These are phyloP conservation scores for Bellardia pandia DNA, from an alignment of 2,888 invertebrate species.

Conservation along the genomic window DNA sequence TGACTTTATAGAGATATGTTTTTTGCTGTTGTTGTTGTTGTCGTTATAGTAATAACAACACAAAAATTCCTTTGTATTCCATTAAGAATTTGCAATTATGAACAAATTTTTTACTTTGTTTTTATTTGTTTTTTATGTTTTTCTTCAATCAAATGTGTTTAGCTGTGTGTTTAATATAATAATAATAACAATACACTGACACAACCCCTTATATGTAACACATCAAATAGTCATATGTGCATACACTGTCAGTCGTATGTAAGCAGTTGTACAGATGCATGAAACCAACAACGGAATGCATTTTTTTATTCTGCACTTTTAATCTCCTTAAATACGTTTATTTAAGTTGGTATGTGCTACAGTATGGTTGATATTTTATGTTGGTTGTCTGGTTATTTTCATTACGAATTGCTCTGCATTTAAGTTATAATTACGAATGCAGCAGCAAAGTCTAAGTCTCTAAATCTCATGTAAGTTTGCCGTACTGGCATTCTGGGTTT, in stretches of 20 bases:
- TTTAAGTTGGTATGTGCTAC: not conserved
- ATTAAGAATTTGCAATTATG: conserved; percentile 58
- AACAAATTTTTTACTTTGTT: conserved; percentile 9
- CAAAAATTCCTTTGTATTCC: conserved; percentile 59
- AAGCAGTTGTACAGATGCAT: not conserved
- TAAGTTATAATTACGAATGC: no score
- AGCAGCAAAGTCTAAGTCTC: no score
- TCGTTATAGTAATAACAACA: not conserved
- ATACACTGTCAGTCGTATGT: conserved; percentile 16
- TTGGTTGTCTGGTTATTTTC: not conserved
- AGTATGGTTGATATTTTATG: not conserved
- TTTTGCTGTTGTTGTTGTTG: conserved; percentile 1
- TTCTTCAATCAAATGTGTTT: conserved; percentile 33
- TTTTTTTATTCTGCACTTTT: conserved; percentile 20
- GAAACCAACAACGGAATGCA: conserved; percentile 24
- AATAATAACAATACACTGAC: conserved; percentile 26
- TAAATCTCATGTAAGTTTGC: no score
- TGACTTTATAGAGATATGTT: not conserved
- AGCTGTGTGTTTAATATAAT: not conserved
- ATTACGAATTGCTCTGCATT: no score
- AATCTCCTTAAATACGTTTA: conserved; percentile 25
- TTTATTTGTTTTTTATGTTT: not conserved
- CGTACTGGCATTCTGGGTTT: no score
- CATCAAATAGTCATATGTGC: conserved; percentile 30
- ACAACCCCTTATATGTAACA: conserved; percentile 49